phyloP scores from a whole-genome alignment of 2,888 invertebrate species.

The Agriopis leucophaearia region DNA sequence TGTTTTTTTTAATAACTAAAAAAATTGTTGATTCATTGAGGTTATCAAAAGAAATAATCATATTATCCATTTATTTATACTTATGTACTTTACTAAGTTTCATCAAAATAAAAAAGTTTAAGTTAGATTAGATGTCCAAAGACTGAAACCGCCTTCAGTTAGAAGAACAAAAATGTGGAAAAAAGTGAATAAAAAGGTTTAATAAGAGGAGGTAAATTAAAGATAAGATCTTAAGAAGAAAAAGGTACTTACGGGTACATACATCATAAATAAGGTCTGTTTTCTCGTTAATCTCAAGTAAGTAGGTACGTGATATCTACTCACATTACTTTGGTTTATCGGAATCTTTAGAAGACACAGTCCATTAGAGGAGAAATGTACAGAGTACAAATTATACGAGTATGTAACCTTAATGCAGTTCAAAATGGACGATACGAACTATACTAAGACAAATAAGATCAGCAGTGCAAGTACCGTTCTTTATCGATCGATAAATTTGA shows the following conservation, averaged over 20 bases:
- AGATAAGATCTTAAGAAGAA: slow-evolving; percentile 46
- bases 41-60: too few relatives aligned
- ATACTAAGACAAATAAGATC: too few relatives aligned
- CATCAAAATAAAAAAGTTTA: too few relatives aligned
- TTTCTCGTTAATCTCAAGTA: slow-evolving; percentile 55
- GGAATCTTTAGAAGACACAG: slow-evolving; percentile 16
- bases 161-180: not conserved
- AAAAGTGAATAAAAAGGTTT: not conserved
- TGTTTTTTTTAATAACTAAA: too few relatives aligned
- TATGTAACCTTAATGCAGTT: not conserved
- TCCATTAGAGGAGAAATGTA: slow-evolving; percentile 3
- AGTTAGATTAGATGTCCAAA: not conserved
- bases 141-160: not conserved
- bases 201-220: not conserved
- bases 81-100: too few relatives aligned
- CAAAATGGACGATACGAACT: too few relatives aligned
- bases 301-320: slow-evolving; percentile 38
- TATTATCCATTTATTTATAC: too few relatives aligned
- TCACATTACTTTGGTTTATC: slow-evolving; percentile 44
- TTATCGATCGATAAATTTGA: too few relatives aligned
- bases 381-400: not conserved
- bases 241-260: not conserved
- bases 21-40: too few relatives aligned
- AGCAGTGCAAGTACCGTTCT: too few relatives aligned
- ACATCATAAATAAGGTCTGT: slow-evolving; percentile 49